Conservation (phyloP, 2,113 vertebrate species). For the Seriola aureovittata region DNA sequence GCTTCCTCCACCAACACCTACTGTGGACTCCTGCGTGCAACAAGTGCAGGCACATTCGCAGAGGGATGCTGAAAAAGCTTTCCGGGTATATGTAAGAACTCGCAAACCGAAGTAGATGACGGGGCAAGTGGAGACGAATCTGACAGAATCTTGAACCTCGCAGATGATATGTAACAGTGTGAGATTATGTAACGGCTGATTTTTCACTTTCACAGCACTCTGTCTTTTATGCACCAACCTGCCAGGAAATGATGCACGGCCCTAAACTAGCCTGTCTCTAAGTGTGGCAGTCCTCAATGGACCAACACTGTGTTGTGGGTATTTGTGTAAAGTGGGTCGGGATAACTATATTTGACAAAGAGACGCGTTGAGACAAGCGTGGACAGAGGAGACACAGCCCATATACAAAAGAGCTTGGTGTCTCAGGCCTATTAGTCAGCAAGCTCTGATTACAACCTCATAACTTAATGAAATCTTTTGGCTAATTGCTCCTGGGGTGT, state of each 20-base stretch:
- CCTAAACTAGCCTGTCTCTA: conserved; percentile 17
- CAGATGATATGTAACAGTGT: conserved; percentile 5
- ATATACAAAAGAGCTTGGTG: not conserved
- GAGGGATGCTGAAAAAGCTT: not conserved
- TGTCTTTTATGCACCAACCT: conserved; percentile 18
- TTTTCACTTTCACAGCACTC: not conserved
- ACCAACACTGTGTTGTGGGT: not conserved
- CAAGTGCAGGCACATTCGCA: conserved; percentile 28
- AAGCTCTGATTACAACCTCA: conserved; percentile 25
- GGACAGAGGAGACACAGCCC: not conserved
- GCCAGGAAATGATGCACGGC: conserved; percentile 40
- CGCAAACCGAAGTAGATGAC: not conserved
- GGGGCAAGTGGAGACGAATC: not conserved
- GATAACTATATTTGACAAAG: conserved; percentile 17
- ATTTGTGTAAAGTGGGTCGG: conserved; percentile 34
- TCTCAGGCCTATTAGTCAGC: conserved; percentile 18
- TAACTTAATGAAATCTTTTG: conserved; percentile 46
- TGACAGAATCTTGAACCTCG: not conserved
- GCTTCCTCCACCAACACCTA: conserved; percentile 1
- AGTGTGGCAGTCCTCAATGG: conserved; percentile 30
- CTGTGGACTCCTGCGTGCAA: conserved; percentile 29
- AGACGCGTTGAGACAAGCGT: not conserved
- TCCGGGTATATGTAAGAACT: conserved; percentile 3
- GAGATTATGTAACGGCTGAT: too few relatives aligned
- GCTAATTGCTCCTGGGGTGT: conserved; percentile 50